phyloP scores from a whole-genome alignment of 2,888 invertebrate genomes.

The Amblyjoppa fuscipennis region DNA sequence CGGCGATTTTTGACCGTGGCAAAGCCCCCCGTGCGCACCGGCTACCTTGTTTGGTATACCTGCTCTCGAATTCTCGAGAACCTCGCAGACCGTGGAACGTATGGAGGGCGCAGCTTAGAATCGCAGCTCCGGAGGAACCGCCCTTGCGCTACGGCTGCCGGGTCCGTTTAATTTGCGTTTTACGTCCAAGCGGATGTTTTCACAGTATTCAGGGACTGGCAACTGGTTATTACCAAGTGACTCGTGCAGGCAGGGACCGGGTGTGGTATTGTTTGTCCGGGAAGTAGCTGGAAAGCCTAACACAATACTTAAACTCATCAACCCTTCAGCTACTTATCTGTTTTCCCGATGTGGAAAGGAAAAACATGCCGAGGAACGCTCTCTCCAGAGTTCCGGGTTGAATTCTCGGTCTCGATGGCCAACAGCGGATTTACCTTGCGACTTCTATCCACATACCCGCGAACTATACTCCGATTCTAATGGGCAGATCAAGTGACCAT shows the following conservation, averaged over 20 bases:
- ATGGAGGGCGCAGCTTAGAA: constrained; percentile 20
- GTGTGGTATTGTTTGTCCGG: neutral
- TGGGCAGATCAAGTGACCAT: constrained; percentile 33
- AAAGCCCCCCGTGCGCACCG: constrained; percentile 38
- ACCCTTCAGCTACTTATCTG: neutral
- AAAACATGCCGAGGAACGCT: neutral
- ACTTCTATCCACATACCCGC: constrained; percentile 39
- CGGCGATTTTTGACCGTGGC: constrained; percentile 71
- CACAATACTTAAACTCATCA: neutral
- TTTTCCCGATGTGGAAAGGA: neutral
- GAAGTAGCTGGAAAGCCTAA: neutral
- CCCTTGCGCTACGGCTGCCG: neutral
- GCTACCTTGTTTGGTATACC: constrained; percentile 14
- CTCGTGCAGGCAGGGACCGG: neutral
- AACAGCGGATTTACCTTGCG: constrained; percentile 41
- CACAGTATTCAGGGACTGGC: neutral
- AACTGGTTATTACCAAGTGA: neutral
- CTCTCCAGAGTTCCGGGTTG: neutral
- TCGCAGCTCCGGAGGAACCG: constrained; percentile 9
- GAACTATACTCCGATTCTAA: constrained; percentile 20
- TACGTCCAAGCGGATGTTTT: constrained; percentile 23
- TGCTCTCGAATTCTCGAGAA: constrained; percentile 8
- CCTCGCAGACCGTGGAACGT: constrained; percentile 7
- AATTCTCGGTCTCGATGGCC: constrained; percentile 28
- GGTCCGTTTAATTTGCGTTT: constrained; percentile 21